These are phyloP conservation scores for Pteropus rufus DNA, from an alignment of 2,797 vertebrate species.

Conservation along the genomic window DNA sequence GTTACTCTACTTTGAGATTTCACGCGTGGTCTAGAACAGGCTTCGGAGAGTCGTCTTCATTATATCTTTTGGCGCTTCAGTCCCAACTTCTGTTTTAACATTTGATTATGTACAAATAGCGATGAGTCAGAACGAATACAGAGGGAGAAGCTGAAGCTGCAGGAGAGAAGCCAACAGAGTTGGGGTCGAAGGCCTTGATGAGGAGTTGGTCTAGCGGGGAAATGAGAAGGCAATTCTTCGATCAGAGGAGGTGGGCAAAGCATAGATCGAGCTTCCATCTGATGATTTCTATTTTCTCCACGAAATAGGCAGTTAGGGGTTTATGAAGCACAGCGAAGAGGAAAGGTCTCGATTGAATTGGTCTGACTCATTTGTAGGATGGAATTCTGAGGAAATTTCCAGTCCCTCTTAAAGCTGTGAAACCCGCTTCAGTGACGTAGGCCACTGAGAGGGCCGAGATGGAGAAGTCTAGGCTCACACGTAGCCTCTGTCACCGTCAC, in stretches of 20 bases:
- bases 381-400: neutral
- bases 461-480: neutral
- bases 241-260: neutral
- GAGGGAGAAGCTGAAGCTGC: neutral
- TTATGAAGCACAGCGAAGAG: neutral
- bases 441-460: no score
- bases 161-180: neutral
- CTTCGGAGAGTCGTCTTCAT: neutral
- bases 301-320: neutral
- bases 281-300: neutral
- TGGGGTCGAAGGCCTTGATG: neutral
- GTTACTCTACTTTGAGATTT: neutral
- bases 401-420: neutral
- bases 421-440: fast-evolving
- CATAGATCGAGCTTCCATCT: neutral
- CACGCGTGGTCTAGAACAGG: neutral
- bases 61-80: neutral
- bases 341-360: neutral
- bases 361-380: neutral
- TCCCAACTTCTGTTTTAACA: neutral
- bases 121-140: neutral
- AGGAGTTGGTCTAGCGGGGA: neutral
- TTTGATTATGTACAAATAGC: neutral
- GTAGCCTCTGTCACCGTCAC: neutral
- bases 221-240: neutral